Evolutionary conservation across 2,113 vertebrate genomes (phyloP), one percentile per base, ranked within the genome.

Genomic region (Hydrochoerus hydrochaeris): DNA sequence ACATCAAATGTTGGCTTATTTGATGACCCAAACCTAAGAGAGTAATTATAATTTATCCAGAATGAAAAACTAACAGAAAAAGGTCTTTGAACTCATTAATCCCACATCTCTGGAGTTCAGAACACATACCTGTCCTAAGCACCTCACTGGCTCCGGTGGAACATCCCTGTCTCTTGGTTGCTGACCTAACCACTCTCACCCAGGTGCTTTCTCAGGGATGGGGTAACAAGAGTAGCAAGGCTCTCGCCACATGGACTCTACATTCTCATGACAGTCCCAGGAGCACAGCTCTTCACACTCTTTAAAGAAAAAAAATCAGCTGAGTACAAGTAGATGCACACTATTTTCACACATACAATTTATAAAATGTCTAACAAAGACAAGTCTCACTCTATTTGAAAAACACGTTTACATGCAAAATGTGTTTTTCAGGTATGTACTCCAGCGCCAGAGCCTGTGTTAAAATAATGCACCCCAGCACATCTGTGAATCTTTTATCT

Each of bases 61-160:
- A 71, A 95, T 14, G 35, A 90, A 97, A 94, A 67, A 14, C 69
- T 71, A 85, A 19, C 46, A 16, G 49, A 32, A 63, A 94, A 90
- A 89, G 73, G 30, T 2, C 88, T 90, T 80, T 62, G 44, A 92
- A 52, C 5, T 38, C 5, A 5, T 52, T 28, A 77, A 91, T 87
- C 46, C 67, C 49, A 0, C 63, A 73, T 41, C 52, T 80, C 41
- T 77, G 3, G 49, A 93, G 20, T 73, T 44, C 35, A 83, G 71
- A 49, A 80, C 35, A 87, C 49, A 83, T 32, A 89, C 52, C 65
- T 89, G 82, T 38, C 58, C 41, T 90, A 38, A 71, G 63, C 16
- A 24, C 30, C 11, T 28, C 41, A 22, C 28, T 54, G 88, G 41
- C 24, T 92, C 26, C 17, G 54, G 10, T 1, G 69, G 62, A 73